Percentiles rank a stretch among this genome's conserved stretches.
Conservation (phyloP, 1,140 invertebrate species). For the Euura saliciscinereae region DNA sequence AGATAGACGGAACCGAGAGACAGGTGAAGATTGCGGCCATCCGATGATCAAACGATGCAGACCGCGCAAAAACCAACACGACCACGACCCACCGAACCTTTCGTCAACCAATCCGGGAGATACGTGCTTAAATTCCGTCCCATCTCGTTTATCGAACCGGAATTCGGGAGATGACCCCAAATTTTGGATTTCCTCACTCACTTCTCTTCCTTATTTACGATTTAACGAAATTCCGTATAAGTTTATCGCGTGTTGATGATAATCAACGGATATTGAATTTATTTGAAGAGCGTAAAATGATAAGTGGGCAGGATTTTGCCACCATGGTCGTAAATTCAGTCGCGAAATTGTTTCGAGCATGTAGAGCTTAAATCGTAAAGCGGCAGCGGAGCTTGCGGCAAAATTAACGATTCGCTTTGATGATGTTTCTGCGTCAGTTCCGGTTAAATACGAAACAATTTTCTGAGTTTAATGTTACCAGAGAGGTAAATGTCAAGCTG, state of each 20-base stretch:
- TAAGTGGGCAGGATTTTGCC: not conserved
- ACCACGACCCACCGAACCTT: not conserved
- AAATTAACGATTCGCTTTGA: conserved; percentile 5
- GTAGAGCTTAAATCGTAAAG: not conserved
- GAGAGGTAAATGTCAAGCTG: conserved; percentile 6
- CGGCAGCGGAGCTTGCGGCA: not conserved
- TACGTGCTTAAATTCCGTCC: not conserved
- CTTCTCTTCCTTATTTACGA: too few relatives aligned
- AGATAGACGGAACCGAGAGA: conserved; percentile 4
- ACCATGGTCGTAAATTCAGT: not conserved
- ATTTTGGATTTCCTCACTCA: too few relatives aligned
- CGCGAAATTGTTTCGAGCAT: not conserved
- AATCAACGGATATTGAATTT: too few relatives aligned
- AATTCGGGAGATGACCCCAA: too few relatives aligned
- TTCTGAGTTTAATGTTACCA: not conserved
- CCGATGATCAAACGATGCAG: conserved; percentile 1
- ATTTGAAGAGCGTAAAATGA: not conserved
- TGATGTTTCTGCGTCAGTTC: conserved; percentile 4
- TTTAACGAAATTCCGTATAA: too few relatives aligned
- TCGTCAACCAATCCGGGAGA: not conserved
- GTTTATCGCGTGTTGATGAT: too few relatives aligned
- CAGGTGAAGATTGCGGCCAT: conserved; percentile 6
- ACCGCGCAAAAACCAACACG: not conserved
- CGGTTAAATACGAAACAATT: conserved; percentile 2
- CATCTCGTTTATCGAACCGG: too few relatives aligned